Evolutionary conservation across 1,140 invertebrate genomes (phyloP).

Genomic region (Macrostomum lignano): DNA sequence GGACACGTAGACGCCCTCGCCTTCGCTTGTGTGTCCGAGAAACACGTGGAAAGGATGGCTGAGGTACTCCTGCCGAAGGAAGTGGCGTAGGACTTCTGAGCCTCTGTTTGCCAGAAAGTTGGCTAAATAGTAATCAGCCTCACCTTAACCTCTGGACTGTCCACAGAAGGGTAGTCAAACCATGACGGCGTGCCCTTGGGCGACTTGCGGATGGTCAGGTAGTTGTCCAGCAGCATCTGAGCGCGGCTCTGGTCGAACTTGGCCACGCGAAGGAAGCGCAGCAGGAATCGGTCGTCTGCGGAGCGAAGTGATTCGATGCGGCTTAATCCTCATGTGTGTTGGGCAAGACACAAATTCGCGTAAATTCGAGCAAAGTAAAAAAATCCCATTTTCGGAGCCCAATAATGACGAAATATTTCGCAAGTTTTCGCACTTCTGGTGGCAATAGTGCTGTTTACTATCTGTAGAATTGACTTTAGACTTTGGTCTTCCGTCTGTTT

Average conservation of each 20-base stretch:
- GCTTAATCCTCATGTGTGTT: not conserved
- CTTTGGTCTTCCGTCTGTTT: too few species aligned
- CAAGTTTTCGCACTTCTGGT: too few species aligned
- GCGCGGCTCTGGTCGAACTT: slow-evolving; percentile 55
- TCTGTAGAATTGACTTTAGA: too few species aligned
- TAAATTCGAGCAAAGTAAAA: too few species aligned
- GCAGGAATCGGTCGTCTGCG: slow-evolving; percentile 43
- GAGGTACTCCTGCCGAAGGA: not conserved
- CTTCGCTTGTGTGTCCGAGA: not conserved
- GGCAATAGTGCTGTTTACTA: too few species aligned
- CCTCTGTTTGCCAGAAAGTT: too few species aligned
- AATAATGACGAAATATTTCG: too few species aligned
- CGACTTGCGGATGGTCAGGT: slow-evolving; percentile 45
- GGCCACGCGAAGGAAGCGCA: slow-evolving; percentile 50
- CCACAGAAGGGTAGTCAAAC: slow-evolving; percentile 47
- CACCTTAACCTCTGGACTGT: too few species aligned
- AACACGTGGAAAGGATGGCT: slow-evolving; percentile 3
- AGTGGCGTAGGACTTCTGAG: slow-evolving; percentile 11
- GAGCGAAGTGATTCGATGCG: not conserved
- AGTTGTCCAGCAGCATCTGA: slow-evolving; percentile 51
- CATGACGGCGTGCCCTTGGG: slow-evolving; percentile 38
- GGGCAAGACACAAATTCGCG: too few species aligned
- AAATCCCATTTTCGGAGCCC: too few species aligned
- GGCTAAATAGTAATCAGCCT: too few species aligned
- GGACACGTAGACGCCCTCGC: too few species aligned